Evolutionary conservation across 35 echinoderm and acorn worm genomes (phyloP).

Genomic region (Apostichopus japonicus): DNA sequence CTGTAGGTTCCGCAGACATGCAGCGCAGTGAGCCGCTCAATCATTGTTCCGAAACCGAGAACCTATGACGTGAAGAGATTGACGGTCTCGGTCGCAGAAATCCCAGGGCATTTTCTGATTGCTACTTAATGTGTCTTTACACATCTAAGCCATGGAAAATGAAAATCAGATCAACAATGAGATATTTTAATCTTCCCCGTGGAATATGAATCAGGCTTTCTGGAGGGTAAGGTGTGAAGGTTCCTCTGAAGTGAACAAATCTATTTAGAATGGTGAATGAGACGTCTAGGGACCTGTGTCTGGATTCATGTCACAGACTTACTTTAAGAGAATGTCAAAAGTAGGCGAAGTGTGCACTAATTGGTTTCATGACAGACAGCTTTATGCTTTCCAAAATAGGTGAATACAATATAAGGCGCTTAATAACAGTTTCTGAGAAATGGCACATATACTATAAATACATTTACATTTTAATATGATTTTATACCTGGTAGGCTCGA

Average conservation of each 20-base stretch:
- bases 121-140: constrained; percentile 7
- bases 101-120: not conserved
- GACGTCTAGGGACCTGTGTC: not conserved
- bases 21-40: too few relatives aligned
- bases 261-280: not conserved
- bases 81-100: not conserved
- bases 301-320: not conserved
- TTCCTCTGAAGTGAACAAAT: not conserved
- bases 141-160: not conserved
- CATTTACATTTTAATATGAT: too few relatives aligned
- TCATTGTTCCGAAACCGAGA: not conserved
- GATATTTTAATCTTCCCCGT: not conserved
- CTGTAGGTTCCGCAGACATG: too few relatives aligned
- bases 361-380: constrained; percentile 6
- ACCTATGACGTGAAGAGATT: not conserved
- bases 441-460: too few relatives aligned
- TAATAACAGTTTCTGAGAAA: too few relatives aligned
- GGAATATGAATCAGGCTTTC: not conserved
- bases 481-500: too few relatives aligned
- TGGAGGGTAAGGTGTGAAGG: not conserved
- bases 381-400: too few relatives aligned
- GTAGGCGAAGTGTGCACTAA: not conserved
- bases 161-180: not conserved
- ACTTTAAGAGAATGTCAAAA: not conserved
- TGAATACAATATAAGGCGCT: too few relatives aligned